These are phyloP conservation scores for Gymnocypris eckloni DNA, from an alignment of 2,797 vertebrate species.

Conservation along the genomic window DNA sequence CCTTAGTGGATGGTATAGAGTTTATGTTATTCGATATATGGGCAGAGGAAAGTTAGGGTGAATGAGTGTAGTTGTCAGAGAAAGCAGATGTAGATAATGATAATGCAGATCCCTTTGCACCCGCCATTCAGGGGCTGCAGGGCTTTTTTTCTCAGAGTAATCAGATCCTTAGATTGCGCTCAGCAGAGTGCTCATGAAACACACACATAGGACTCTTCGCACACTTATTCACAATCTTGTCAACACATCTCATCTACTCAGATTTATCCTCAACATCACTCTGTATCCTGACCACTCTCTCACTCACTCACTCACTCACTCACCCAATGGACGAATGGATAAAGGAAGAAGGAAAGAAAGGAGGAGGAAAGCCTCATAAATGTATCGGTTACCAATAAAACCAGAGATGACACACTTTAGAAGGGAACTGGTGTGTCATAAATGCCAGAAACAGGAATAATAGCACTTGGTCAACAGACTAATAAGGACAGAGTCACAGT, in stretches of 20 bases:
- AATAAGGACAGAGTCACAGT: conserved; percentile 29
- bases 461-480: conserved; percentile 12
- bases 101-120: conserved; percentile 50
- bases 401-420: conserved; percentile 12
- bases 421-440: conserved; percentile 17
- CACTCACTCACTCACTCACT: neutral
- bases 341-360: neutral
- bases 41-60: conserved; percentile 38
- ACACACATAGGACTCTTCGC: conserved; percentile 26
- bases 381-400: neutral
- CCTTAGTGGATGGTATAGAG: conserved; percentile 21
- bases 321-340: neutral
- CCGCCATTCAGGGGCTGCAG: conserved; percentile 41
- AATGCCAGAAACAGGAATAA: conserved; percentile 3
- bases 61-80: conserved; percentile 52
- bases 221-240: conserved; percentile 45
- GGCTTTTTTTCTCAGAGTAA: conserved; percentile 51
- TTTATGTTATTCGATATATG: conserved; percentile 44
- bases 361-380: conserved; percentile 10
- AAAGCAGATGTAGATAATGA: conserved; percentile 58
- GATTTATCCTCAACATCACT: conserved; percentile 41
- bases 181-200: conserved; percentile 39
- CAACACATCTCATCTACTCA: conserved; percentile 36
- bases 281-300: conserved; percentile 11
- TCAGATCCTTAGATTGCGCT: conserved; percentile 58